Evolutionary conservation across 2,888 invertebrate species (phyloP).

Genomic region (Lasioglossum leucozonium): DNA sequence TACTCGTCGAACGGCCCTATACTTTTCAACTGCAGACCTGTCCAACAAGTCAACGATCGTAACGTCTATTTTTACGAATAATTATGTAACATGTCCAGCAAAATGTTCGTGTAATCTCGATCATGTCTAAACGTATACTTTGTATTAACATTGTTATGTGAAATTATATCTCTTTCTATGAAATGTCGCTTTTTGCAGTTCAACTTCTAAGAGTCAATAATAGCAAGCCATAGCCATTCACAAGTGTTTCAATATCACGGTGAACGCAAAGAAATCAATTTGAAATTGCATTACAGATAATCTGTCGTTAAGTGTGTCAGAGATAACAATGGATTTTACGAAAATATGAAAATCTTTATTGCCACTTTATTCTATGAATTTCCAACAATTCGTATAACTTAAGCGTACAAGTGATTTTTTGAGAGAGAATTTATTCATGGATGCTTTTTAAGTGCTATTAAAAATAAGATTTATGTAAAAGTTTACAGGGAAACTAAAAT

Average conservation of each 20-base stretch:
- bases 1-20: slow-evolving; percentile 72
- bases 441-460: background rate
- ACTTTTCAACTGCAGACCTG: slow-evolving; percentile 74
- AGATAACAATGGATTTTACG: background rate
- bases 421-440: background rate
- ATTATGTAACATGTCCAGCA: slow-evolving; percentile 9
- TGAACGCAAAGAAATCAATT: background rate
- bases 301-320: background rate
- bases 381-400: background rate
- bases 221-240: background rate
- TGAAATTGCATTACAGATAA: background rate
- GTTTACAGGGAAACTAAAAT: background rate
- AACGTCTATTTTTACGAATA: slow-evolving; percentile 76
- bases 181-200: background rate
- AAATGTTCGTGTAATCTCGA: background rate
- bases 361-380: background rate
- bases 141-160: background rate
- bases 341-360: slow-evolving; percentile 1
- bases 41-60: slow-evolving; percentile 77
- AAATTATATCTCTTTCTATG: background rate
- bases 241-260: background rate
- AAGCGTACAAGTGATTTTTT: background rate
- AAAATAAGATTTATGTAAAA: background rate
- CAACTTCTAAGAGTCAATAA: background rate
- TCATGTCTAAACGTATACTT: background rate